Conservation (phyloP, 1,140 invertebrate genomes). For the Cataglyphis hispanica region DNA sequence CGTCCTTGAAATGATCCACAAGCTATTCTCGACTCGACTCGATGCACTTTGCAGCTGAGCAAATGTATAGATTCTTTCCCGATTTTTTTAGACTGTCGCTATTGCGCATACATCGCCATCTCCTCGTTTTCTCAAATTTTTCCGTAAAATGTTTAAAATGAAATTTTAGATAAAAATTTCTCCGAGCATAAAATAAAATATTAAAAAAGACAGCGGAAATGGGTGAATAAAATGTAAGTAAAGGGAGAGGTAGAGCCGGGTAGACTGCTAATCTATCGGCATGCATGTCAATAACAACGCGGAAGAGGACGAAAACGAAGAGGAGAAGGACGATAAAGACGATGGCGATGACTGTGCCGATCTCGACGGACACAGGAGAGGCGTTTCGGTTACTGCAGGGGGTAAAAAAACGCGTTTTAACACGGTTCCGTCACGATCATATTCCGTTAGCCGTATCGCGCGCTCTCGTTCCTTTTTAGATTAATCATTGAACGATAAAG, state of each 20-base stretch:
- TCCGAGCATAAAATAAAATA: conserved; percentile 19
- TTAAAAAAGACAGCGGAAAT: background rate
- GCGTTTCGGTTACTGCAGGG: conserved; percentile 81
- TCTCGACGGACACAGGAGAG: conserved; percentile 80
- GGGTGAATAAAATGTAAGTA: background rate
- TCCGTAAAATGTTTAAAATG: background rate
- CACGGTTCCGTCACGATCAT: conserved; percentile 39
- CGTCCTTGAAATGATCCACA: conserved; percentile 65
- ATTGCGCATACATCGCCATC: background rate
- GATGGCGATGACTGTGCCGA: conserved; percentile 77
- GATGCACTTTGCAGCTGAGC: conserved; percentile 28
- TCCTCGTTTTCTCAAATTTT: background rate
- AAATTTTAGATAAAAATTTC: background rate
- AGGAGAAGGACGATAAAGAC: conserved; percentile 21
- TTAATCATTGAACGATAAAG: conserved; percentile 47
- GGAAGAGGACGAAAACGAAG: conserved; percentile 35
- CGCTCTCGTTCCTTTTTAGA: conserved; percentile 50
- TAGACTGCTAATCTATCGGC: conserved; percentile 66
- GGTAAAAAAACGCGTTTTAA: conserved; percentile 71
- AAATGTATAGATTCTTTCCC: conserved; percentile 37
- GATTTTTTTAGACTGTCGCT: background rate
- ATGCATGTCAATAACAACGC: conserved; percentile 56
- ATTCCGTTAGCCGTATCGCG: conserved; percentile 52
- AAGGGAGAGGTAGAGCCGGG: background rate
- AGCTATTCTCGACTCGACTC: conserved; percentile 34